Evolutionary conservation across 2,888 invertebrate genomes (phyloP).

Genomic region (Ophion ventricosus): DNA sequence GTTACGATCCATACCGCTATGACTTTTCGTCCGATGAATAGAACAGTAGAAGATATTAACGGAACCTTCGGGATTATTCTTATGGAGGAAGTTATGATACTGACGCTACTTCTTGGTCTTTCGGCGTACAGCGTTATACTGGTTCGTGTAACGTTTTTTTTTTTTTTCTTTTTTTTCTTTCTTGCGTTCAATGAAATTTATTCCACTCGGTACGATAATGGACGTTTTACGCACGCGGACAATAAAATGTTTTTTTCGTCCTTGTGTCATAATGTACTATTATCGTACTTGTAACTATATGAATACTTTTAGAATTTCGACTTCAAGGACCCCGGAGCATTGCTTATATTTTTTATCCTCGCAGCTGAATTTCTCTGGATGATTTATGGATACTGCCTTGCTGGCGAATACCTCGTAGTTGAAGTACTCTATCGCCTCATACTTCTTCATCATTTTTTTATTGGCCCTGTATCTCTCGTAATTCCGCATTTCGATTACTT

Average conservation of each 20-base stretch:
- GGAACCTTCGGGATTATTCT: constrained; percentile 40
- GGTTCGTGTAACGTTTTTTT: constrained; percentile 13
- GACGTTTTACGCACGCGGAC: too few relatives aligned
- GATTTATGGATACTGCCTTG: constrained; percentile 62
- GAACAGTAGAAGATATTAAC: constrained; percentile 38
- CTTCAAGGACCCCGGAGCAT: constrained; percentile 23
- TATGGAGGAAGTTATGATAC: constrained; percentile 54
- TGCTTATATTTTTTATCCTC: constrained; percentile 50
- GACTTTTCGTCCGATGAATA: background rate
- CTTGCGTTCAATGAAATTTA: background rate
- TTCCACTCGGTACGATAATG: too few relatives aligned
- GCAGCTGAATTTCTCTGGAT: constrained; percentile 46
- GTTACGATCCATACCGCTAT: background rate
- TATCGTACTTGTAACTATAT: too few relatives aligned
- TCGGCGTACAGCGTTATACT: constrained; percentile 53
- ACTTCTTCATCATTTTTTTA: background rate
- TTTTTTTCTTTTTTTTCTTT: too few relatives aligned
- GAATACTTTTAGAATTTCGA: constrained; percentile 48
- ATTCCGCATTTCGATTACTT: background rate
- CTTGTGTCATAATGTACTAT: too few relatives aligned
- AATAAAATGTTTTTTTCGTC: too few relatives aligned
- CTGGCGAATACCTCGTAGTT: constrained; percentile 60
- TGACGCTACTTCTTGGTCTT: constrained; percentile 57
- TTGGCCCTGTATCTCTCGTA: background rate
- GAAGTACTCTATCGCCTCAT: constrained; percentile 35